Evolutionary conservation across 2,113 vertebrate species (phyloP).

Genomic region (Echinops telfairi): DNA sequence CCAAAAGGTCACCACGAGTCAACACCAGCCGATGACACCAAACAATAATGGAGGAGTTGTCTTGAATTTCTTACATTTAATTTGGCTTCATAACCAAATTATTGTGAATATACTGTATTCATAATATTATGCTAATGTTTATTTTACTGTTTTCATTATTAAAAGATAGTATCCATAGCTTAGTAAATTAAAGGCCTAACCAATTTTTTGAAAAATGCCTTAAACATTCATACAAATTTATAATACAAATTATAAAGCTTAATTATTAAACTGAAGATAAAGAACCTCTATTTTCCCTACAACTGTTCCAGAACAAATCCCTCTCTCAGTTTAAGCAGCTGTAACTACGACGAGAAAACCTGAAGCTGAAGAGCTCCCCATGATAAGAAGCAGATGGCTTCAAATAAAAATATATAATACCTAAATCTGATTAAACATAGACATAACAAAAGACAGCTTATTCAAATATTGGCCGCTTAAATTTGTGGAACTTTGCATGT

Average conservation of each 20-base stretch:
- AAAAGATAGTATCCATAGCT: constrained; percentile 77
- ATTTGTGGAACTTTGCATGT: constrained; percentile 9
- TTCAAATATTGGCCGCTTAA: constrained; percentile 57
- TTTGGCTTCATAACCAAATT: constrained; percentile 54
- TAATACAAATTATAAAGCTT: background rate
- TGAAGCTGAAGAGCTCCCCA: constrained; percentile 57
- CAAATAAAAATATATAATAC: constrained; percentile 50
- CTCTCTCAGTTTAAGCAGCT: constrained; percentile 66
- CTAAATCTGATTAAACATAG: constrained; percentile 77
- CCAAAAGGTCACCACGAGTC: too few relatives aligned
- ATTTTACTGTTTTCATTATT: constrained; percentile 66
- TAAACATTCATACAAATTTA: background rate
- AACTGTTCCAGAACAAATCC: constrained; percentile 69
- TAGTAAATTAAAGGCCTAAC: constrained; percentile 65
- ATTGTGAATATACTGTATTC: constrained; percentile 63
- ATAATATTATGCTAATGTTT: constrained; percentile 54
- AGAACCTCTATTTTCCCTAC: constrained; percentile 62
- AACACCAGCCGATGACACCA: too few relatives aligned
- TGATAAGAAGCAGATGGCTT: constrained; percentile 81
- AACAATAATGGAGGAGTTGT: constrained; percentile 27
- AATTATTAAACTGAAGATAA: constrained; percentile 6
- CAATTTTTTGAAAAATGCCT: constrained; percentile 58
- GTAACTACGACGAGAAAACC: constrained; percentile 66
- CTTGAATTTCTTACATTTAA: constrained; percentile 57
- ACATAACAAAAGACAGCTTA: constrained; percentile 75